Conservation (phyloP, 2,888 invertebrate genomes). For the Scaptomyza reducta region DNA sequence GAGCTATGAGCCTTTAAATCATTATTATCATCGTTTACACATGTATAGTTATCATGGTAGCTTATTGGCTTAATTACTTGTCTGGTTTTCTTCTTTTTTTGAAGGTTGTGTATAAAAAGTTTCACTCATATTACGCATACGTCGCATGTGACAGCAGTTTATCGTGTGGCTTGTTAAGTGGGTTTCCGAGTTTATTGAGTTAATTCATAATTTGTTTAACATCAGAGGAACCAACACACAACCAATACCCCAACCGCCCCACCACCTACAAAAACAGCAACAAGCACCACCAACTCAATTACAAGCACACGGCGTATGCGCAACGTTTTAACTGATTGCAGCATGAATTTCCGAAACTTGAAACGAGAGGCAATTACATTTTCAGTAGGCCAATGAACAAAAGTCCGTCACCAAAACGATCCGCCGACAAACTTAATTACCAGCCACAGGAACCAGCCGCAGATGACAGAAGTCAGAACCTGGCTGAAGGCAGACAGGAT, state of each 20-base stretch:
- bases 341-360: conserved; percentile 43
- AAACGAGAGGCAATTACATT: conserved; percentile 47
- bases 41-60: conserved; percentile 12
- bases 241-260: not conserved
- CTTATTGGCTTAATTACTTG: conserved; percentile 37
- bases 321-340: conserved; percentile 45
- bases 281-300: conserved; percentile 55
- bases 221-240: conserved; percentile 6
- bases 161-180: conserved; percentile 37
- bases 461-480: conserved; percentile 27
- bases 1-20: conserved; percentile 9
- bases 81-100: not conserved
- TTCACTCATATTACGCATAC: conserved; percentile 48
- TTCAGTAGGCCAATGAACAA: conserved; percentile 51
- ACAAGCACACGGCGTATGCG: conserved; percentile 64
- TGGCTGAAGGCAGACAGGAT: conserved; percentile 1
- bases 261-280: conserved; percentile 22
- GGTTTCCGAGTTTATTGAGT: conserved; percentile 58
- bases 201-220: conserved; percentile 69
- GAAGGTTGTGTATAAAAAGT: conserved; percentile 6
- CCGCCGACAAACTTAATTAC: conserved; percentile 66
- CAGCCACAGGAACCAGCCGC: conserved; percentile 43
- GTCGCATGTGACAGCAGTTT: conserved; percentile 43
- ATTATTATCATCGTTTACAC: not conserved
- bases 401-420: conserved; percentile 1